Conservation (phyloP, 2,113 vertebrate genomes). For the Raja brachyura region DNA sequence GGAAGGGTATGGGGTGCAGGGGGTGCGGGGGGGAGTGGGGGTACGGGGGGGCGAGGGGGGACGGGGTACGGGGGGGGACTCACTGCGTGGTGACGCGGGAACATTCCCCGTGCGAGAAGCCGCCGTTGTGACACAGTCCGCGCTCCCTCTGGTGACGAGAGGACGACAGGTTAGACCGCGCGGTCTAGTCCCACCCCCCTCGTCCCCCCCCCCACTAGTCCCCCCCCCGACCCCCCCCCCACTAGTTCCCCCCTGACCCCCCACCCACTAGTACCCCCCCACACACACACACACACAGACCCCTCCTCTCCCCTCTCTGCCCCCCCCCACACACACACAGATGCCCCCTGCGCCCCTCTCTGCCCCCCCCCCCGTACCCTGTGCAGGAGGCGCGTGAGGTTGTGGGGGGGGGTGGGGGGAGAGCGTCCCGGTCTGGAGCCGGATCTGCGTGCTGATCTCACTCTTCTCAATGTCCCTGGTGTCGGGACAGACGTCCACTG, state of each 20-base stretch:
- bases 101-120: constrained; percentile 83
- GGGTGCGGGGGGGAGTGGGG: too few relatives aligned
- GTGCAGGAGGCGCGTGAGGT: constrained; percentile 69
- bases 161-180: background rate
- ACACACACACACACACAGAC: too few relatives aligned
- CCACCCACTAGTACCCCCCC: background rate
- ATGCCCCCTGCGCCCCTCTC: too few relatives aligned
- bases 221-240: constrained; percentile 26
- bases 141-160: constrained; percentile 65
- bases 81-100: constrained; percentile 79
- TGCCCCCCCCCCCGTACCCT: constrained; percentile 47
- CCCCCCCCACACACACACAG: too few relatives aligned
- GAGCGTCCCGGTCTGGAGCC: constrained; percentile 69
- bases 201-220: background rate
- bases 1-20: too few relatives aligned
- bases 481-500: constrained; percentile 77
- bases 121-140: constrained; percentile 69
- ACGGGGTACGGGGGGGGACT: constrained; percentile 47
- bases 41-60: too few relatives aligned
- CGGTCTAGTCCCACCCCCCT: background rate
- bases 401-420: constrained; percentile 50
- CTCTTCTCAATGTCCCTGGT: constrained; percentile 70
- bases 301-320: too few relatives aligned
- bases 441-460: constrained; percentile 80
- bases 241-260: constrained; percentile 48